Base-by-base conservation (phyloP, 2,113 vertebrate species). In the Gymnocephalus cernua region DNA sequence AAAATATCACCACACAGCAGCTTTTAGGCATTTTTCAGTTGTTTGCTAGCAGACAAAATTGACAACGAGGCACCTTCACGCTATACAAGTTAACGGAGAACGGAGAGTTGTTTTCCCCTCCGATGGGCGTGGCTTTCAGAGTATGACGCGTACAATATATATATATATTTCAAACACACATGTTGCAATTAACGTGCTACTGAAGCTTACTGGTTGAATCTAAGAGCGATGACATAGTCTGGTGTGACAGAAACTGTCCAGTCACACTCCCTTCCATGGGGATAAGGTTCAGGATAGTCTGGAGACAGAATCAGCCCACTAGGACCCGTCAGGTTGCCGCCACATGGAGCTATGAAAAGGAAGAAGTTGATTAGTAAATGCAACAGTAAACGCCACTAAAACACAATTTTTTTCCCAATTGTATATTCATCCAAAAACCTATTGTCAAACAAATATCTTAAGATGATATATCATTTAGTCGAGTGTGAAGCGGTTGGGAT, bases 281-380 rank as follows among this genome's bases (percentile, higher is more conserved):
- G 98, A 68, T 99, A 99, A 0, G 97, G 98, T 84, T 99, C 97
- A 0, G 98, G 98, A 67, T 98, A 99, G 91, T 97, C 97, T 0
- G 98, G 98, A 18, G 98, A 99, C 83, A 99, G 88, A 89, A 99
- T 99, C 80, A 99, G 94, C 38, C 98, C 98, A 0, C 96, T 96
- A 0, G 97, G 97, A 7, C 98, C 97, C 0, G 96, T 97, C 89
- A 99, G 85, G 91, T 97, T 95, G 4, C 98, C 97, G 0, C 98
- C 98, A 0, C 98, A 99, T 0, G 98, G 98, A 91, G 98, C 98
- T 99, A 90, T 5, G 25, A 38, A 47, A 23, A 53, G 5, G 19
- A 14, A 77, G 4, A 71, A 13, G 74, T 3, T 2, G 1, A 62
- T 75, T 65, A 77, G 41, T n/a, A 44, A 54, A 29, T 68, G n/a